These are phyloP conservation scores for Calypte anna DNA, from an alignment of 2,113 vertebrate species.

Conservation along the genomic window DNA sequence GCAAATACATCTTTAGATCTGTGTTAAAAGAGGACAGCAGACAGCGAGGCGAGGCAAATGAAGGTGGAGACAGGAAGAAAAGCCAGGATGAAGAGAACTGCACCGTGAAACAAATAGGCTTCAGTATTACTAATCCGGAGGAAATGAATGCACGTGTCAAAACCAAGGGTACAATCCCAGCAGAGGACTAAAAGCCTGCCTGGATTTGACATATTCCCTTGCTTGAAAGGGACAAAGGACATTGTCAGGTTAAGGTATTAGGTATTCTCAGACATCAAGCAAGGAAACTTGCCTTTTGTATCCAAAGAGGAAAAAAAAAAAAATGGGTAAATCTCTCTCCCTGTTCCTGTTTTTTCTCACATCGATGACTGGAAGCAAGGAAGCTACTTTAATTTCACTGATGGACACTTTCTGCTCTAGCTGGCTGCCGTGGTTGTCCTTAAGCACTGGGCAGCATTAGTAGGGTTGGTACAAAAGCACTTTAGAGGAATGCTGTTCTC, in stretches of 20 bases:
- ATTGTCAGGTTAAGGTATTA: neutral
- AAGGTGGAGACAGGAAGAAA: neutral
- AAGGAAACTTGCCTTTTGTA: neutral
- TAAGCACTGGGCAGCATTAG: neutral
- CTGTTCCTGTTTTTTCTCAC: neutral
- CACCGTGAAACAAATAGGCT: neutral
- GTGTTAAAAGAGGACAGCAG: neutral
- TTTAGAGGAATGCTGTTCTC: neutral
- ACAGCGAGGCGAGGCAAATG: neutral
- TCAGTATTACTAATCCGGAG: neutral
- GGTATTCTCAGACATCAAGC: neutral
- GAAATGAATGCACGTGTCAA: neutral
- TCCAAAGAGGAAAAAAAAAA: neutral
- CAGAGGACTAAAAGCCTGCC: neutral
- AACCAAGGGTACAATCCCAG: neutral
- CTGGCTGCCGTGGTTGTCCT: neutral
- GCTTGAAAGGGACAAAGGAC: neutral
- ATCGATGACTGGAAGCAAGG: neutral
- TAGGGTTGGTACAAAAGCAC: neutral
- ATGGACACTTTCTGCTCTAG: neutral
- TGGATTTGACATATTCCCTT: neutral
- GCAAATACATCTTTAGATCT: neutral
- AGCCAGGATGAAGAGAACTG: neutral
- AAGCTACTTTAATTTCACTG: neutral
- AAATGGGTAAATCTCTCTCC: neutral